A percentile compares a stretch with the other conserved stretches of the same genome.
Evolutionary conservation across 2,888 invertebrate species (phyloP).

Genomic region (Platycheirus albimanus): DNA sequence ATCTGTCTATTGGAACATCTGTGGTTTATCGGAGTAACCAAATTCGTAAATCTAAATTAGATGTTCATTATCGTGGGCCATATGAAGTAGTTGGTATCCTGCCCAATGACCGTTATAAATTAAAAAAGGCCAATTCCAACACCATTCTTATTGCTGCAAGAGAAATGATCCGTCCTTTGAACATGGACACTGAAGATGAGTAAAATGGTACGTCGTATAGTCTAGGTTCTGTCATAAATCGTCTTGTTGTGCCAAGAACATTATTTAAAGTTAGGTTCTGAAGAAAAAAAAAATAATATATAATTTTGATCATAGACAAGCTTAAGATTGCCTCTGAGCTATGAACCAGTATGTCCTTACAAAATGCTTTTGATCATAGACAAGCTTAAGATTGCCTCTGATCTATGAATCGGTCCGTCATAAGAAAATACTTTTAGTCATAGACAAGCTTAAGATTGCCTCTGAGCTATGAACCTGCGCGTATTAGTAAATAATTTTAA

Average conservation of each 20-base stretch:
- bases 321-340: slow-evolving; percentile 1
- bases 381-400: slow-evolving; percentile 12
- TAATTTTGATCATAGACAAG: slow-evolving; percentile 4
- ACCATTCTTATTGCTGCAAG: not conserved
- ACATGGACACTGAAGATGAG: not conserved
- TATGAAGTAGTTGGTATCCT: no score
- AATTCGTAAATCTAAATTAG: no score
- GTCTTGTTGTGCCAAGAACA: not conserved
- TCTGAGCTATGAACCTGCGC: not conserved
- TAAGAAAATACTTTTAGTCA: not conserved
- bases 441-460: not conserved
- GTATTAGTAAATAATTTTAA: not conserved
- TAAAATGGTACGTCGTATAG: not conserved
- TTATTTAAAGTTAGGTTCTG: not conserved
- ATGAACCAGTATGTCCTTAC: not conserved
- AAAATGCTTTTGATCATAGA: not conserved
- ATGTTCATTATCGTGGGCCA: no score
- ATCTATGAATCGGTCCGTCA: not conserved
- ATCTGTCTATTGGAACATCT: no score
- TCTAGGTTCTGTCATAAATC: not conserved
- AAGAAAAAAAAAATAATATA: not conserved
- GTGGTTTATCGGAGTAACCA: no score
- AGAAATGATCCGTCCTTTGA: no score
- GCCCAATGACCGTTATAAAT: no score
- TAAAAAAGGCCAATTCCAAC: not conserved